Evolutionary conservation across 2,113 vertebrate genomes (phyloP).

Genomic region (Jacana jacana): DNA sequence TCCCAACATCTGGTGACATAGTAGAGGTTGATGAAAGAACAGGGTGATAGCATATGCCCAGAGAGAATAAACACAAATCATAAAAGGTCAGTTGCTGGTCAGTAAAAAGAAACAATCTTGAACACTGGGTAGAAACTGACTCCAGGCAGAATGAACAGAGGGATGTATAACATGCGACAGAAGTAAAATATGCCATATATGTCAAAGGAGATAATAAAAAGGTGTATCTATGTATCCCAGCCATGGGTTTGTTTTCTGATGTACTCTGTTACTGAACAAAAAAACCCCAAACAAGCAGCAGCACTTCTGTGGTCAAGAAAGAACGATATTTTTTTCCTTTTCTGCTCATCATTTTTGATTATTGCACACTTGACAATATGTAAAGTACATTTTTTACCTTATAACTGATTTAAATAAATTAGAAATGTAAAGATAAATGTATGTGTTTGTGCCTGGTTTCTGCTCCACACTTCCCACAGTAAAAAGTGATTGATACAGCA

Average conservation of each 20-base stretch:
- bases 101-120: neutral
- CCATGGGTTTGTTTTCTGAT: neutral
- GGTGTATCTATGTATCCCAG: neutral
- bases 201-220: neutral
- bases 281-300: accelerated
- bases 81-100: neutral
- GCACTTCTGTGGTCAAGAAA: neutral
- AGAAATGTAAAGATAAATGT: neutral
- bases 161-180: neutral
- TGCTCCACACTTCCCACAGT: neutral
- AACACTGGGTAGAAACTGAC: neutral
- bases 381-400: neutral
- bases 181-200: neutral
- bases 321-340: neutral
- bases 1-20: too few relatives aligned
- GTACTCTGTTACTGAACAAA: neutral
- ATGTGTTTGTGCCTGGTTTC: neutral
- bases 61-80: neutral
- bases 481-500: neutral
- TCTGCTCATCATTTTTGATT: neutral
- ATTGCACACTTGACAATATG: neutral
- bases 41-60: neutral
- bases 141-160: neutral
- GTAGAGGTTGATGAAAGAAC: neutral
- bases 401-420: neutral